Evolutionary conservation across 2,888 invertebrate genomes (phyloP).

Genomic region (Dolichopus griseipennis): DNA sequence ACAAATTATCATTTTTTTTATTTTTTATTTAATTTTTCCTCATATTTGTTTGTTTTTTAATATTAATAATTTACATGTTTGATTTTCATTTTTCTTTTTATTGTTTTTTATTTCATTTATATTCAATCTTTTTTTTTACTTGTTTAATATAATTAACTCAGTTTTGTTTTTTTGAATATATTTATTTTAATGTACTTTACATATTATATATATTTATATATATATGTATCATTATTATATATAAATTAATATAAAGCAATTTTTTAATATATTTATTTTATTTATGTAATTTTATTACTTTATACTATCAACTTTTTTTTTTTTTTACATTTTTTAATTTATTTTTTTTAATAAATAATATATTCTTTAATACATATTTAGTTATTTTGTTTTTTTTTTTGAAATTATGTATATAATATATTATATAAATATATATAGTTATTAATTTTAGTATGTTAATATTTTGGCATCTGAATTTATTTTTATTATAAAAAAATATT

Average conservation of each 20-base stretch:
- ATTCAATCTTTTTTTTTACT: not conserved
- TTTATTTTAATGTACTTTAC: not conserved
- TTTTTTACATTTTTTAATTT: not conserved
- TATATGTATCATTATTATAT: too few relatives aligned
- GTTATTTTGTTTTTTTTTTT: not conserved
- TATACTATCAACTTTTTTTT: not conserved
- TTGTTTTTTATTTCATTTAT: not conserved
- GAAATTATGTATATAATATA: too few relatives aligned
- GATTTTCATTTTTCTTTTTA: not conserved
- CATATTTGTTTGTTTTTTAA: too few relatives aligned
- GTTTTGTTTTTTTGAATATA: not conserved
- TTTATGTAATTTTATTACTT: too few relatives aligned
- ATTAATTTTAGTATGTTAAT: not conserved
- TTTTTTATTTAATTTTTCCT: not conserved
- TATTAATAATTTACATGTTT: conserved; percentile 2
- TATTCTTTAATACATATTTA: not conserved
- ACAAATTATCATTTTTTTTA: not conserved
- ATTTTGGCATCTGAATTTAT: conserved; percentile 4
- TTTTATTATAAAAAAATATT: not conserved
- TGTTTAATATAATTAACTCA: not conserved
- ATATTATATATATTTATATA: too few relatives aligned
- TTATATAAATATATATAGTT: not conserved
- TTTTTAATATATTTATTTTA: too few relatives aligned
- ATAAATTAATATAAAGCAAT: too few relatives aligned
- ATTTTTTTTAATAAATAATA: not conserved